A percentile compares a stretch with the other conserved stretches of the same genome.
Evolutionary conservation across 2,888 invertebrate genomes (phyloP).

Genomic region (Leptinotarsa rubiginosa): DNA sequence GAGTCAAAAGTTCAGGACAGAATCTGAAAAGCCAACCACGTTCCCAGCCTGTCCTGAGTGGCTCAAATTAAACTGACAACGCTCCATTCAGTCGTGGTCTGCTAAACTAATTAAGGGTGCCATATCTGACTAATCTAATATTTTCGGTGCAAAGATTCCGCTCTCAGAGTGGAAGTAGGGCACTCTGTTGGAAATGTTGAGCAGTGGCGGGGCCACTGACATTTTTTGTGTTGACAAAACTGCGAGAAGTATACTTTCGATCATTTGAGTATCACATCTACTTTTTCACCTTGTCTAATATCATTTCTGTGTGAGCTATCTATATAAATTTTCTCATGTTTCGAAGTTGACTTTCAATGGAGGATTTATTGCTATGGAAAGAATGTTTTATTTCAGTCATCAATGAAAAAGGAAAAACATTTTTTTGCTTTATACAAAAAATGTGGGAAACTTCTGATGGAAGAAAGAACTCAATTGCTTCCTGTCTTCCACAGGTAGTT

Average conservation of each 20-base stretch:
- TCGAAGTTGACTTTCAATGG: too few relatives aligned
- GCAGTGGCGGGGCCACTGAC: not conserved
- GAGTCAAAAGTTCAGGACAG: not conserved
- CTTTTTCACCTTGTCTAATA: not conserved
- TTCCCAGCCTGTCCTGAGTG: conserved; percentile 2
- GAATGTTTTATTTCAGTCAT: too few relatives aligned
- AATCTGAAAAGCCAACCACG: not conserved
- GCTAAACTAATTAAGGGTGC: conserved; percentile 13
- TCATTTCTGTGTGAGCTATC: too few relatives aligned
- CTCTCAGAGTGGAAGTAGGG: not conserved
- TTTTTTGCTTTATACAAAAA: too few relatives aligned
- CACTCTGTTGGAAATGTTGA: not conserved
- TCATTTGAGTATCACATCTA: not conserved
- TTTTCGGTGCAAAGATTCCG: conserved; percentile 7
- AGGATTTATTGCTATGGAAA: too few relatives aligned
- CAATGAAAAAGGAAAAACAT: too few relatives aligned
- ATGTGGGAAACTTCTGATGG: too few relatives aligned
- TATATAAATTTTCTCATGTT: too few relatives aligned
- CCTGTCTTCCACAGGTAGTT: too few relatives aligned
- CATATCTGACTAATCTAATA: conserved; percentile 14
- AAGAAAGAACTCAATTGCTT: too few relatives aligned
- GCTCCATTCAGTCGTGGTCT: conserved; percentile 12
- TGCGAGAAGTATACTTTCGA: not conserved
- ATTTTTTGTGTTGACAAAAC: not conserved
- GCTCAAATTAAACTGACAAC: conserved; percentile 8